Evolutionary conservation across 2,797 vertebrate genomes (phyloP).

Genomic region (Microcaecilia unicolor): DNA sequence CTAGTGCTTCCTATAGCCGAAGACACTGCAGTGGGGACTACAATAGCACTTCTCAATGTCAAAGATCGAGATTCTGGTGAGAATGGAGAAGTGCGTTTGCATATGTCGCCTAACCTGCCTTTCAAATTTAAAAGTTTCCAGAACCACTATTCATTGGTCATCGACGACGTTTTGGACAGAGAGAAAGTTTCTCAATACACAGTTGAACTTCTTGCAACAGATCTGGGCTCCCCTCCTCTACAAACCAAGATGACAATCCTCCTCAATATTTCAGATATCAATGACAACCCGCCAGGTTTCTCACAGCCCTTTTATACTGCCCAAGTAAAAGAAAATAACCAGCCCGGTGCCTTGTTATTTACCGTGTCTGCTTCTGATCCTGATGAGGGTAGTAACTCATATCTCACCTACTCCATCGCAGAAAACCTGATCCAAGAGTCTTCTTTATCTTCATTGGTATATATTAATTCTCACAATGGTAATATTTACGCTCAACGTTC

Average conservation of each 20-base stretch:
- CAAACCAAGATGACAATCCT: conserved; percentile 64
- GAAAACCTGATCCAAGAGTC: conserved; percentile 62
- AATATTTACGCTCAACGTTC: conserved; percentile 79
- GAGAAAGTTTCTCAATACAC: conserved; percentile 69
- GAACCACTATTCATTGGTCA: conserved; percentile 79
- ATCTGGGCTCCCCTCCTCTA: conserved; percentile 73
- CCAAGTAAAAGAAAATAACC: conserved; percentile 79
- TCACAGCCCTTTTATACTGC: conserved; percentile 77
- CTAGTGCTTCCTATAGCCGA: conserved; percentile 74
- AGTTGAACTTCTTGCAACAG: conserved; percentile 69
- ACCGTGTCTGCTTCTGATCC: conserved; percentile 74
- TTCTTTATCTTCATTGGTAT: conserved; percentile 75
- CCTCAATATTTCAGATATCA: conserved; percentile 83
- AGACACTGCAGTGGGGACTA: conserved; percentile 67
- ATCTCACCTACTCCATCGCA: conserved; percentile 72
- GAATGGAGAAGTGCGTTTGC: conserved; percentile 73
- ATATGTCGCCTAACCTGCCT: conserved; percentile 63
- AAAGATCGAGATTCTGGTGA: conserved; percentile 75
- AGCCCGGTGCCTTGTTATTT: conserved; percentile 70
- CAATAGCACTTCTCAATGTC: conserved; percentile 78
- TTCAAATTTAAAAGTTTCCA: conserved; percentile 70
- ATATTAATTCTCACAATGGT: conserved; percentile 78
- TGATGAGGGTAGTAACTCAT: conserved; percentile 74
- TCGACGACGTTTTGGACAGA: conserved; percentile 67
- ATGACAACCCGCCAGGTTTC: conserved; percentile 85